Evolutionary conservation across 2,113 vertebrate species (phyloP).

Genomic region (Aramus guarauna): DNA sequence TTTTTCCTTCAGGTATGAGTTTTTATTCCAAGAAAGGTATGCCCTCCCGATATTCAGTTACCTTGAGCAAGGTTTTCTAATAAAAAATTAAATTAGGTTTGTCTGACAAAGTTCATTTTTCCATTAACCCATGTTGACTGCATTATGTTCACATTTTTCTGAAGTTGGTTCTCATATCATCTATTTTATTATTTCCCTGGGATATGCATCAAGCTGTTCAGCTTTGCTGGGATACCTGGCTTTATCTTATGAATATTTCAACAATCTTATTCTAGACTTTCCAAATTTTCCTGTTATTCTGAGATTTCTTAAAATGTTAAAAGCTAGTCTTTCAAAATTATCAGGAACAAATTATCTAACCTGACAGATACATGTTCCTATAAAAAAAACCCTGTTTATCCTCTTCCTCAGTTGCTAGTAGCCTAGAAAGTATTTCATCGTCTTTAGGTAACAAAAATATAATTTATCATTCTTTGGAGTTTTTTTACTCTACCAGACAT

Average conservation of each 20-base stretch:
- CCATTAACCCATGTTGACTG: neutral
- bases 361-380: neutral
- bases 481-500: neutral
- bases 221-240: neutral
- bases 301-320: neutral
- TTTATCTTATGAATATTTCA: neutral
- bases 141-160: neutral
- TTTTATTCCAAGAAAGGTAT: neutral
- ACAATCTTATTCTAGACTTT: neutral
- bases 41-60: neutral
- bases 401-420: neutral
- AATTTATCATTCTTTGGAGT: neutral
- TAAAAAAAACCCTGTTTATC: neutral
- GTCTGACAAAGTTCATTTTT: neutral
- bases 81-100: neutral
- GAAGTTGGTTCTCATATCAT: neutral
- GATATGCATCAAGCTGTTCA: neutral
- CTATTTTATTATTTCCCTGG: neutral
- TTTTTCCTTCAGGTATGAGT: neutral
- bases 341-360: neutral
- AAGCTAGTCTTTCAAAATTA: neutral
- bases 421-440: neutral
- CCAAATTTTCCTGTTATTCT: neutral
- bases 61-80: neutral
- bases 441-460: neutral